Evolutionary conservation across 2,888 invertebrate genomes (phyloP), one percentile per base, ranked within the genome.

Genomic region (Euplexia lucipara): DNA sequence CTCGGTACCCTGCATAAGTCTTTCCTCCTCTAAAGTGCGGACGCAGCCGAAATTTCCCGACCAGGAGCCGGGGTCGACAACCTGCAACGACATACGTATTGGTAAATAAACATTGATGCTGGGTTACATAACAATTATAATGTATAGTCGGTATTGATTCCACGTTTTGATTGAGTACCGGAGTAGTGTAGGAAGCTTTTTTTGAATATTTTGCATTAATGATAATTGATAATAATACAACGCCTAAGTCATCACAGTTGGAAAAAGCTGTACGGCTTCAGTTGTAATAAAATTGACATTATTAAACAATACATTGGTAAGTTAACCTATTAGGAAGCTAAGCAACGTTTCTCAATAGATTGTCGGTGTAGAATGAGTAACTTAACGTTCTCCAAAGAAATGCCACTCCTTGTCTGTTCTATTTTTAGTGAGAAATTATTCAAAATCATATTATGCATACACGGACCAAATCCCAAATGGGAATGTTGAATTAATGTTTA

Each of bases 91-190:
- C 87, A 92, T 90, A 92, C 90, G 91, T 93, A 93, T 94, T 94
- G 89, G 93, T 95, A 95, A 95, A 95, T 95, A 95, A 95, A 95
- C 93, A 94, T 89, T 91, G 90, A 84, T 87, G 75, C 78, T 82
- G 78, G 44, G 85, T 92, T 91, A 92, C 85, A 90, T 91, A 91
- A 90, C 84, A 83, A 84, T 88, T 83, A 85, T 83, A 75, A 76
- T 72, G 79, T 79, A 78, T 69, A 60, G 58, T 32, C 60, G 48
- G 58, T 63, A 71, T 75, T 59, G 63, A 47, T 74, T 78, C 54
- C 61, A 66, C 47, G 53, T 45, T 71, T 72, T 70, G 59, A 74
- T 70, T 66, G 49, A 72, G 34, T 60, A 49, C 56, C 37, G 41
- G 35, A 34, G 14, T 48, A 16, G 14, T 18, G 39, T n/a, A 8